A percentile compares a stretch with the other conserved stretches of the same genome.
Conservation (phyloP, 2,888 invertebrate genomes). For the Hemicrepidius hirtus region DNA sequence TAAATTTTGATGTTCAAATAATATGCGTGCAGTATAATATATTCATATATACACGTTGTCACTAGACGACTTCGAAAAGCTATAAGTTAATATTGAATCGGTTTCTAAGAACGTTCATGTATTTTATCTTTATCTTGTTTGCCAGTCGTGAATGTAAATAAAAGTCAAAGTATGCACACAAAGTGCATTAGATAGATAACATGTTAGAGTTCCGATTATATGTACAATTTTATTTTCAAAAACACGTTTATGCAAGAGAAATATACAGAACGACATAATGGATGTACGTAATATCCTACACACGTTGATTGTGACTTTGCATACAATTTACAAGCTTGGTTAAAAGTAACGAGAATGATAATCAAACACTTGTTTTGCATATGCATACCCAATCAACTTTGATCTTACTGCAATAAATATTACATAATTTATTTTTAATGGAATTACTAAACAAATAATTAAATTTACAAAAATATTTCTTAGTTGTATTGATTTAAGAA, state of each 20-base stretch:
- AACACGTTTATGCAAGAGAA: slow-evolving; percentile 34
- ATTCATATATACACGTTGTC: slow-evolving; percentile 24
- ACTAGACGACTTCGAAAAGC: slow-evolving; percentile 20
- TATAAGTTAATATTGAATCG: slow-evolving; percentile 45
- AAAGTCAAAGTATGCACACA: slow-evolving; percentile 47
- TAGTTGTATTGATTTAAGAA: too few species aligned
- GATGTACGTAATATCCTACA: slow-evolving; percentile 33
- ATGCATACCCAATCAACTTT: slow-evolving; percentile 17
- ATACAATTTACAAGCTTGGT: slow-evolving; percentile 30
- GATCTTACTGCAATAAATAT: neutral
- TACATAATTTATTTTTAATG: too few species aligned
- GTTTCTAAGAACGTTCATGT: slow-evolving; percentile 38
- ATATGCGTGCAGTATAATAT: slow-evolving; percentile 16
- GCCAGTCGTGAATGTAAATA: slow-evolving; percentile 45
- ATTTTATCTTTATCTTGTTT: slow-evolving; percentile 49
- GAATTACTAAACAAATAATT: too few species aligned
- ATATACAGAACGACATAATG: slow-evolving; percentile 27
- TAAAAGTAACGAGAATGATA: slow-evolving; percentile 29
- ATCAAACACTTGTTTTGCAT: slow-evolving; percentile 30
- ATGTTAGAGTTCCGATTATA: slow-evolving; percentile 42
- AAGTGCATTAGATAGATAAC: slow-evolving; percentile 48
- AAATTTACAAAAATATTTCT: too few species aligned
- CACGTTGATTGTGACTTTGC: slow-evolving; percentile 25
- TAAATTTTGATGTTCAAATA: slow-evolving; percentile 37
- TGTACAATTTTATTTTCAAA: slow-evolving; percentile 33